phyloP scores from a whole-genome alignment of 2,888 invertebrate species.

The Xestia c-nigrum region DNA sequence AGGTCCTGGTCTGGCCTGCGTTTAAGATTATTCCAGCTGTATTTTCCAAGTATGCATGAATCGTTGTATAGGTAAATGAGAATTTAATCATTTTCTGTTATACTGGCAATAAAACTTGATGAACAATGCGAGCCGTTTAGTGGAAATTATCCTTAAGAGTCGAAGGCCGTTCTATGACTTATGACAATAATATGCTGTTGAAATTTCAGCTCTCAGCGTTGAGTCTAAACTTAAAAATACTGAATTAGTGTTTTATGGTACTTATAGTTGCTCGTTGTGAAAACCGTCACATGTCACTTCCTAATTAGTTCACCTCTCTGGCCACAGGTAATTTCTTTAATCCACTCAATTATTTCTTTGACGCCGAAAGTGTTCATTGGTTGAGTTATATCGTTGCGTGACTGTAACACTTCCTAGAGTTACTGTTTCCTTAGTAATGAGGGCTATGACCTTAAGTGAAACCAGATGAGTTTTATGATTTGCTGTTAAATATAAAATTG shows the following conservation, averaged over 20 bases:
- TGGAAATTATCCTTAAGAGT: not conserved
- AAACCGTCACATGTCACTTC: not conserved
- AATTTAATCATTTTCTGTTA: not conserved
- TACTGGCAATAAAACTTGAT: not conserved
- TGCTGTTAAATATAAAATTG: not conserved
- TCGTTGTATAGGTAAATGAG: not conserved
- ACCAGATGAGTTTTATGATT: constrained; percentile 24
- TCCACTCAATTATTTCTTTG: constrained; percentile 35
- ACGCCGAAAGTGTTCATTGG: constrained; percentile 40
- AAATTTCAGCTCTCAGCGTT: not conserved
- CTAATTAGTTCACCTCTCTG: not conserved
- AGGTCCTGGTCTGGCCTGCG: too few relatives aligned
- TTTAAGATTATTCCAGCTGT: not conserved
- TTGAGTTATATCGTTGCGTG: constrained; percentile 48
- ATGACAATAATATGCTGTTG: too few relatives aligned
- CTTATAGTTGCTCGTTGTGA: not conserved
- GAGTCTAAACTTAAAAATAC: not conserved
- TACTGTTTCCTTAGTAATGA: constrained; percentile 47
- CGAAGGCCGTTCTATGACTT: not conserved
- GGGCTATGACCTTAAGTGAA: constrained; percentile 45
- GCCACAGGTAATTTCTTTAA: constrained; percentile 17
- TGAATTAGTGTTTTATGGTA: not conserved
- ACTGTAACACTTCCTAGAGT: constrained; percentile 50
- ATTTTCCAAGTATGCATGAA: not conserved
- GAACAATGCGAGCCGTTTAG: too few relatives aligned